Conservation (phyloP, 2,113 vertebrate species). For the Daubentonia madagascariensis region DNA sequence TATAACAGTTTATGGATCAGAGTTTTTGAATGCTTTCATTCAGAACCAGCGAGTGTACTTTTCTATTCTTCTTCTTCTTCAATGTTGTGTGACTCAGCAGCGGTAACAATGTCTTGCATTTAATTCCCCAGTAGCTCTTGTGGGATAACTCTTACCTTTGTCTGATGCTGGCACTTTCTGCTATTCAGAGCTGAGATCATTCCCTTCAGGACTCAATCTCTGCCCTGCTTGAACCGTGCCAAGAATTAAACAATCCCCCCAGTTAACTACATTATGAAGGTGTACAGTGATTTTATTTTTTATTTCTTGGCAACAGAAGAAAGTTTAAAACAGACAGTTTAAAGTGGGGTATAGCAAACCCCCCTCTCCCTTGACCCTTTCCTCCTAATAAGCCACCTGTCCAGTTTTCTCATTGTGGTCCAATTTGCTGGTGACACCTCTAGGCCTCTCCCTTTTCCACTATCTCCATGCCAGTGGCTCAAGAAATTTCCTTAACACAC, state of each 20-base stretch:
- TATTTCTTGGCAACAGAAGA: neutral
- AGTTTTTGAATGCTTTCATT: constrained; percentile 24
- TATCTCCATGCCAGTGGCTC: neutral
- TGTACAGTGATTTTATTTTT: constrained; percentile 32
- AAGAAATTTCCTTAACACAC: neutral
- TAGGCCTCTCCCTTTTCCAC: neutral
- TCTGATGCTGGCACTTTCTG: constrained; percentile 55
- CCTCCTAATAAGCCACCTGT: neutral
- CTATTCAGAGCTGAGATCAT: constrained; percentile 43
- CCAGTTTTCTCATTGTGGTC: neutral
- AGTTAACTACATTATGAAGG: constrained; percentile 60
- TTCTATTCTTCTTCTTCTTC: neutral
- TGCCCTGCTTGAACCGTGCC: constrained; percentile 34
- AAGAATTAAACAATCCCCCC: constrained; percentile 54
- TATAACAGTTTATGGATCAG: neutral
- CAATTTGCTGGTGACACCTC: neutral
- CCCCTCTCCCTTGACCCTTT: rapidly evolving
- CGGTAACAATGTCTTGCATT: neutral
- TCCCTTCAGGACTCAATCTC: constrained; percentile 58
- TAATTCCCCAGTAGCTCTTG: neutral
- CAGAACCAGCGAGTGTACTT: neutral
- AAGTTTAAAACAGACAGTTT: neutral
- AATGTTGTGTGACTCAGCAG: neutral
- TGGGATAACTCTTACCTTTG: neutral
- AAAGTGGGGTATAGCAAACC: neutral